A percentile compares a stretch with the other conserved stretches of the same genome.
These are phyloP conservation scores for Bettongia penicillata DNA, from an alignment of 2,113 vertebrate species.

Conservation along the genomic window DNA sequence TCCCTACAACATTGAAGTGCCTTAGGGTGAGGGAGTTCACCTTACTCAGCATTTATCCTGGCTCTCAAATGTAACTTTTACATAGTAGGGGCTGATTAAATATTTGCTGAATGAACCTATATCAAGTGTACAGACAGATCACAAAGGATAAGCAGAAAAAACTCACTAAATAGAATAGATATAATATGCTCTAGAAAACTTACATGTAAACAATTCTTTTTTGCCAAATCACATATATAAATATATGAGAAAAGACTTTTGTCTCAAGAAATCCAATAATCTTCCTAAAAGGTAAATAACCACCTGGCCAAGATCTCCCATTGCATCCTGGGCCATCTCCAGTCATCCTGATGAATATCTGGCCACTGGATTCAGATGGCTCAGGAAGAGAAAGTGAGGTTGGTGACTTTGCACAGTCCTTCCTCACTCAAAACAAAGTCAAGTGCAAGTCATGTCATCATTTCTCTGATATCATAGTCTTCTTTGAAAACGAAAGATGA, in stretches of 20 bases:
- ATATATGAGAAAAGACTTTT: not conserved
- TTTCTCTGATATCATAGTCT: too few relatives aligned
- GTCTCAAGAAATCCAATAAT: not conserved
- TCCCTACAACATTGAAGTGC: not conserved
- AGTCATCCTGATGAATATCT: too few relatives aligned
- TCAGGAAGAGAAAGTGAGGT: too few relatives aligned
- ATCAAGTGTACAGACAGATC: not conserved
- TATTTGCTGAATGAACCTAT: not conserved
- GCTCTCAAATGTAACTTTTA: not conserved
- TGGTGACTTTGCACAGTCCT: too few relatives aligned
- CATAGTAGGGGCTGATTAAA: not conserved
- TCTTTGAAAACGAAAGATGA: too few relatives aligned
- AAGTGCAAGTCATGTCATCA: too few relatives aligned
- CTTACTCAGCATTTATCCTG: not conserved
- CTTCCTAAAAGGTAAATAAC: not conserved
- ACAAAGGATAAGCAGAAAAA: not conserved
- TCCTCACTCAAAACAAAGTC: too few relatives aligned
- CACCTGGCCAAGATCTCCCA: too few relatives aligned
- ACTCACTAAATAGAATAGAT: not conserved
- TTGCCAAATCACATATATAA: not conserved
- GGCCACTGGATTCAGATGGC: too few relatives aligned
- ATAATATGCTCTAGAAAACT: not conserved
- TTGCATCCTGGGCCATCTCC: too few relatives aligned
- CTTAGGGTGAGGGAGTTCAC: not conserved
- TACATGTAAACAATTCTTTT: not conserved